Evolutionary conservation across 2,797 vertebrate genomes (phyloP).

Genomic region (Liasis olivaceus): DNA sequence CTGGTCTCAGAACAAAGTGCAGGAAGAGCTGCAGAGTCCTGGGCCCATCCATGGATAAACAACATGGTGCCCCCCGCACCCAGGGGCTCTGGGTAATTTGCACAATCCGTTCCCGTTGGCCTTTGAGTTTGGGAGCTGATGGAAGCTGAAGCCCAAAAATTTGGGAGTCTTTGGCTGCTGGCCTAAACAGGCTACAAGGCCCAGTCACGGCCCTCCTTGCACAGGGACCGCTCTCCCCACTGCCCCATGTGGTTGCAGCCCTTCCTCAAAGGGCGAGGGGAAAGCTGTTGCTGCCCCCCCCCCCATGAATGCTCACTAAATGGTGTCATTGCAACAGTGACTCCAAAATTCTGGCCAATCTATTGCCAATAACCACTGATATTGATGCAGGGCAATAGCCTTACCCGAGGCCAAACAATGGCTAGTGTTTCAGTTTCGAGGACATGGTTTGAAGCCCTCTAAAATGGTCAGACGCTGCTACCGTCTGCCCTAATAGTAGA

Average conservation of each 20-base stretch:
- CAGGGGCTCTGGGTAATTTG: neutral
- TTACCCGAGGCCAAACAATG: neutral
- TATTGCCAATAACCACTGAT: neutral
- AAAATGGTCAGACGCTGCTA: too few species aligned
- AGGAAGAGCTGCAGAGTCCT: neutral
- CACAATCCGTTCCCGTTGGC: neutral
- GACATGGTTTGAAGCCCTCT: neutral
- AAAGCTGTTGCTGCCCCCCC: neutral
- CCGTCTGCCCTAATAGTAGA: too few species aligned
- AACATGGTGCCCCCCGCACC: neutral
- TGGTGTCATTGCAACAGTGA: neutral
- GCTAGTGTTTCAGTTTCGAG: neutral
- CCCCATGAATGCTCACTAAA: neutral
- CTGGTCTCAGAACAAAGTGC: neutral
- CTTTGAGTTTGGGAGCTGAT: neutral
- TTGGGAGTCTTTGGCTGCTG: neutral
- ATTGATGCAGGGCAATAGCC: neutral
- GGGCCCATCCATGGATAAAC: neutral
- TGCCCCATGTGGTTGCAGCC: too few species aligned
- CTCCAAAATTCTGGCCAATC: neutral
- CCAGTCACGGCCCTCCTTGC: neutral
- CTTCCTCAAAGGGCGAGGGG: neutral
- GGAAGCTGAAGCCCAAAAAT: too few species aligned
- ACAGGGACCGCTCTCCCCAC: neutral
- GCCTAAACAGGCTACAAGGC: neutral